These are phyloP conservation scores for Dasyprocta punctata DNA, from an alignment of 2,113 vertebrate genomes.

Conservation along the genomic window DNA sequence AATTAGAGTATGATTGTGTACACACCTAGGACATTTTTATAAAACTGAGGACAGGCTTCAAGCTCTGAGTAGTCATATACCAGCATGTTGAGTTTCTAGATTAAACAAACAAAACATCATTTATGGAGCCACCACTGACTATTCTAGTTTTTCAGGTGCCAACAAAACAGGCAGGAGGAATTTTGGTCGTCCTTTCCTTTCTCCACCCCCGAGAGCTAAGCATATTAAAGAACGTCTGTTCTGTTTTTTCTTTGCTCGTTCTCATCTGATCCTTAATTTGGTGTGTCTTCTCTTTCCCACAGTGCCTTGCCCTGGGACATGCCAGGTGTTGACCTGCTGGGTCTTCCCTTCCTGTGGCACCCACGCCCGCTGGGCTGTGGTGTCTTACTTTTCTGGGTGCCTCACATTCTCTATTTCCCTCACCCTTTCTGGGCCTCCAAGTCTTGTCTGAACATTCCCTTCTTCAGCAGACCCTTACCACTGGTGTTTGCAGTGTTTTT, in stretches of 20 bases:
- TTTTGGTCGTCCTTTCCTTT: not conserved
- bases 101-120: not conserved
- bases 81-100: not conserved
- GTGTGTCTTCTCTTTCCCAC: not conserved
- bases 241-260: not conserved
- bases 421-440: not conserved
- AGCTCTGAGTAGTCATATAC: not conserved
- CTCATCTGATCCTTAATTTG: not conserved
- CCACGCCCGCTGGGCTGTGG: not conserved
- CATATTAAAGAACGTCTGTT: not conserved
- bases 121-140: conserved; percentile 12
- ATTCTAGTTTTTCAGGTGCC: not conserved
- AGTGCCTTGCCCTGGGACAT: not conserved
- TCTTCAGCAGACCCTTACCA: not conserved
- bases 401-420: not conserved
- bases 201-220: not conserved
- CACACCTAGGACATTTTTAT: not conserved
- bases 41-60: not conserved
- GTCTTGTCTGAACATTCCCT: not conserved
- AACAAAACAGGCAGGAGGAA: not conserved
- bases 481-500: not conserved
- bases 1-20: not conserved
- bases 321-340: not conserved
- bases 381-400: not conserved
- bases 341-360: not conserved